Evolutionary conservation across 1,140 invertebrate species (phyloP), one percentile per base, ranked within the genome.

Genomic region (Plutomurus gul): DNA sequence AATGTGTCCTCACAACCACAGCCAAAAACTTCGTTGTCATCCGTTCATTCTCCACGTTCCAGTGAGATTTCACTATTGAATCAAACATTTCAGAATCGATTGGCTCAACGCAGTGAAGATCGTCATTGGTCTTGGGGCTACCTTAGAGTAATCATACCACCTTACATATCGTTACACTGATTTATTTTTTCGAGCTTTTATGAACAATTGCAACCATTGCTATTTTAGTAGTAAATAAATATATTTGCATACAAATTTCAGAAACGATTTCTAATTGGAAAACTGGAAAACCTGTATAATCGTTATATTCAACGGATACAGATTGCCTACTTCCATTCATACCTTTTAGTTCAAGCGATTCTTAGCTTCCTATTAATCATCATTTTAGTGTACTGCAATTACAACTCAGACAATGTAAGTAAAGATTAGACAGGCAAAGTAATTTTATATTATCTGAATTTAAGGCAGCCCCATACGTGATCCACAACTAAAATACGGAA

Each of bases 301-400:
- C 88, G 90, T 76, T 95, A 95, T 84, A 92, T 92, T 78, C 90
- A 92, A 72, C 91, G 92, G 82, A 86, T 95, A 73, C 91, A 93
- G 82, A 90, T 92, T 86, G 91, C 92, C 74, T 92, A 94, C 82
- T 90, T 94, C 37, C 91, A 92, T 60, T 89, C 93, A 46, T 94
- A 93, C 84, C 88, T 94, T 43, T 87, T 93, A 4, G 85, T 94
- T 27, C 90, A 93, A 83, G 85, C 91, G 78, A 81, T 91, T 25
- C 89, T 93, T 33, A 90, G 90, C 65, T 84, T 89, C 8, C 86
- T 87, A 1, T 92, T 93, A 84, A 89, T 91, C 36, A 80, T 89
- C 36, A 79, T 91, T 49, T 86, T 94, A 36, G 84, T 91, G 16
- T n/a, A 33, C 4, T 6, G 16, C 7, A 65, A 33, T 33, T 65